These are phyloP conservation scores for Drosophila ironensis DNA, from an alignment of 1,140 invertebrate species.

Conservation along the genomic window DNA sequence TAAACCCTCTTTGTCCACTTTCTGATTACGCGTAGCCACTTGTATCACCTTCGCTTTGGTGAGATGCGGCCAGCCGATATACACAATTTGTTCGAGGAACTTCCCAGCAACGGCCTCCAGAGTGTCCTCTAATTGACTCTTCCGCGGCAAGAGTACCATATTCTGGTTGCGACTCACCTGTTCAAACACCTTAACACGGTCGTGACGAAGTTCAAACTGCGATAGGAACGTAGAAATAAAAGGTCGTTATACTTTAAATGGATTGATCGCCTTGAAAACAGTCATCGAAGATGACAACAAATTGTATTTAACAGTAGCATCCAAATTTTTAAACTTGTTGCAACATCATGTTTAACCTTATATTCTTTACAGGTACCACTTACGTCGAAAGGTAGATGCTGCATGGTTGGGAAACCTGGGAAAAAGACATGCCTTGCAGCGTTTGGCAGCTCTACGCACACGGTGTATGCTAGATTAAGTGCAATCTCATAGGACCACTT, in stretches of 20 bases:
- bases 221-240: neutral
- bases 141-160: slow-evolving; percentile 87
- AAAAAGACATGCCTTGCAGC: slow-evolving; percentile 88
- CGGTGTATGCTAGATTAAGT: slow-evolving; percentile 85
- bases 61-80: slow-evolving; percentile 95
- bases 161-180: slow-evolving; percentile 89
- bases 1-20: slow-evolving; percentile 35
- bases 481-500: slow-evolving; percentile 85
- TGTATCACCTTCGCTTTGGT: slow-evolving; percentile 85
- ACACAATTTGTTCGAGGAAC: slow-evolving; percentile 88
- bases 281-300: no score
- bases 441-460: slow-evolving; percentile 89
- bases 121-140: slow-evolving; percentile 72
- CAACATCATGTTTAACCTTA: neutral
- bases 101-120: slow-evolving; percentile 84
- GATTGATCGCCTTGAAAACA: no score
- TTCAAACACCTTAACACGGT: slow-evolving; percentile 94
- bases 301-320: no score
- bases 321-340: no score
- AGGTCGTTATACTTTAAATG: no score
- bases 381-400: slow-evolving; percentile 90
- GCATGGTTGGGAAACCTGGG: slow-evolving; percentile 95
- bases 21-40: slow-evolving; percentile 39
- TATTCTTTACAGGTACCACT: slow-evolving; percentile 37
- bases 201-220: slow-evolving; percentile 85